A percentile compares a stretch with the other conserved stretches of the same genome.
Evolutionary conservation across 2,797 vertebrate genomes (phyloP).

Genomic region (Bovichtus diacanthus): DNA sequence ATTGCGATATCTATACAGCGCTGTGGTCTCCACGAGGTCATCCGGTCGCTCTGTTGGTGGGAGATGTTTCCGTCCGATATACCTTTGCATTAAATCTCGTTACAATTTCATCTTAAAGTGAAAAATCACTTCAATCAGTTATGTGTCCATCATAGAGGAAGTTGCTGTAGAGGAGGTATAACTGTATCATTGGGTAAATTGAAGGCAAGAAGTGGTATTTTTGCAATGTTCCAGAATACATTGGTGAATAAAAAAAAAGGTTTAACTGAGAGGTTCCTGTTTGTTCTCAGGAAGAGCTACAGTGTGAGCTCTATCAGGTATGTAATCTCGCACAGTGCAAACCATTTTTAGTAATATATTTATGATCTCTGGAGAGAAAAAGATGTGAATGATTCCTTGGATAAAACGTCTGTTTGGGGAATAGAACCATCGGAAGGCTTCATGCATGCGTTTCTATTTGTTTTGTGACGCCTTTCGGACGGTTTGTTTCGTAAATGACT

Average conservation of each 20-base stretch:
- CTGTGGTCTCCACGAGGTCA: background rate
- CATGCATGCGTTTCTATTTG: background rate
- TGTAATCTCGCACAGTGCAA: background rate
- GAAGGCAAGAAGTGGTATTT: no score
- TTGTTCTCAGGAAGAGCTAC: background rate
- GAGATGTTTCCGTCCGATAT: background rate
- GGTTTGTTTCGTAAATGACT: conserved; percentile 2
- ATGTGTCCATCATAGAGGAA: background rate
- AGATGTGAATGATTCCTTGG: background rate
- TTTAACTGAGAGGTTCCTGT: background rate
- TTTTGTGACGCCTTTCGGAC: conserved; percentile 2
- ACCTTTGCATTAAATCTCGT: background rate
- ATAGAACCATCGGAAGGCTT: background rate
- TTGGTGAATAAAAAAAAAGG: no score
- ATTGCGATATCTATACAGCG: background rate
- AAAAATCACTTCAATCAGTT: background rate
- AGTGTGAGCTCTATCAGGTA: background rate
- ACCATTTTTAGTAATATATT: background rate
- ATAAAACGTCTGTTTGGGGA: conserved; percentile 11
- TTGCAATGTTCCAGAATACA: no score
- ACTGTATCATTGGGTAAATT: background rate
- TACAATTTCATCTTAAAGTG: background rate
- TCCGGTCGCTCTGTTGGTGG: background rate
- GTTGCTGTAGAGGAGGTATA: background rate
- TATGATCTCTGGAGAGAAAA: background rate